These are phyloP conservation scores for Columbina picui DNA, from an alignment of 2,113 vertebrate species.

Conservation along the genomic window DNA sequence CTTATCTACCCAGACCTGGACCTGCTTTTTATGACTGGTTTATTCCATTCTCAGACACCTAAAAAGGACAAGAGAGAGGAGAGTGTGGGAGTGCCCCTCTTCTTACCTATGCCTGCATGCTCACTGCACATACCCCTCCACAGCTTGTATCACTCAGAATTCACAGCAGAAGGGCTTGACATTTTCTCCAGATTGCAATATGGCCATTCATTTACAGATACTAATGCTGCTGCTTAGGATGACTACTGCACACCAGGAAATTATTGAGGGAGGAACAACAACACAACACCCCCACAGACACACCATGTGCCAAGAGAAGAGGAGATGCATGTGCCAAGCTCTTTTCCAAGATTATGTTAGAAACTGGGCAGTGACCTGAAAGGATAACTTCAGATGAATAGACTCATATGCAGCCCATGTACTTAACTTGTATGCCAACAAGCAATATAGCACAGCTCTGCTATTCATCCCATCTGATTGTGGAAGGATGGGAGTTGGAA, in stretches of 20 bases:
- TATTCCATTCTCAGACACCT: neutral
- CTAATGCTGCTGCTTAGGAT: neutral
- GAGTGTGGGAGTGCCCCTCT: neutral
- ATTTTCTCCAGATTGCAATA: constrained; percentile 20
- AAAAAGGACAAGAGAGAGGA: neutral
- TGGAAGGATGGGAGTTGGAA: constrained; percentile 33
- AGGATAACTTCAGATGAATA: constrained; percentile 40
- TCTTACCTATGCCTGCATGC: neutral
- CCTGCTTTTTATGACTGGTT: neutral
- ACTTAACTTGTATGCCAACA: constrained; percentile 48
- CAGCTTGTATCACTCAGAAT: neutral
- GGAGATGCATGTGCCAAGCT: neutral
- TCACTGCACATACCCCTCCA: neutral
- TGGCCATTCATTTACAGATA: constrained; percentile 25
- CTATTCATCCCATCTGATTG: constrained; percentile 45
- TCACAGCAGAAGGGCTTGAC: constrained; percentile 12
- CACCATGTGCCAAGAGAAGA: constrained; percentile 9
- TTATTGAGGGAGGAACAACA: neutral
- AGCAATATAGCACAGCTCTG: constrained; percentile 31
- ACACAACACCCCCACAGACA: neutral
- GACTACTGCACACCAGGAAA: constrained; percentile 8
- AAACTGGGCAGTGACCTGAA: constrained; percentile 40
- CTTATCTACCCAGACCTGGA: constrained; percentile 1
- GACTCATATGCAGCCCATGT: constrained; percentile 46
- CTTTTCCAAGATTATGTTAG: constrained; percentile 18